phyloP scores from a whole-genome alignment of 2,113 vertebrate species.

The Ceyx margarethae region DNA sequence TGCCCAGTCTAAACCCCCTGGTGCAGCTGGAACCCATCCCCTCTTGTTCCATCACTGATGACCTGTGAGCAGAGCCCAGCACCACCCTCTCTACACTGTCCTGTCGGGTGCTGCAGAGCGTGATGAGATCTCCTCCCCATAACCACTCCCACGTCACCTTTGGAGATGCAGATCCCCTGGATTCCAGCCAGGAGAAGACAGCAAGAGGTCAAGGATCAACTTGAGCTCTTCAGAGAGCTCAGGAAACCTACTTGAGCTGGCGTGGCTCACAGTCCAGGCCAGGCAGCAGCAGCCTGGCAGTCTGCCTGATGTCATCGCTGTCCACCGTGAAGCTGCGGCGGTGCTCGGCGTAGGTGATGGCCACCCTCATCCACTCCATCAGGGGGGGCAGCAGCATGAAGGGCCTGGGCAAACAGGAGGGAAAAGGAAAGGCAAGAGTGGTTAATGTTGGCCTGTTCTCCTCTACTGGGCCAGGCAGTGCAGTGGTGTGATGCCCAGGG shows the following conservation, averaged over 20 bases:
- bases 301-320: slow-evolving; percentile 94
- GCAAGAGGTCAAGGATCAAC: background rate
- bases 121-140: no score
- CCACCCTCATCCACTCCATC: slow-evolving; percentile 99
- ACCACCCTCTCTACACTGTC: no score
- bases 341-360: slow-evolving; percentile 94
- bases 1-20: no score
- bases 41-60: no score
- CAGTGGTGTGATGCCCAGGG: no score
- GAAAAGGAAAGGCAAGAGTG: background rate
- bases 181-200: fast-evolving
- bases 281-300: slow-evolving; percentile 88
- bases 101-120: no score
- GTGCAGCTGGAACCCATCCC: no score
- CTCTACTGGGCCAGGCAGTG: no score
- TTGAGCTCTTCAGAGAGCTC: background rate
- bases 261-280: slow-evolving; percentile 96
- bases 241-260: slow-evolving; percentile 86
- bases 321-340: slow-evolving; percentile 93
- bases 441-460: background rate
- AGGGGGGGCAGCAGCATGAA: slow-evolving; percentile 94
- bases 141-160: fast-evolving
- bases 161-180: fast-evolving
- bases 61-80: no score
- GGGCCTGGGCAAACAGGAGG: slow-evolving; percentile 74